Conservation (phyloP, 2,888 invertebrate genomes). For the Eledona agricola region DNA sequence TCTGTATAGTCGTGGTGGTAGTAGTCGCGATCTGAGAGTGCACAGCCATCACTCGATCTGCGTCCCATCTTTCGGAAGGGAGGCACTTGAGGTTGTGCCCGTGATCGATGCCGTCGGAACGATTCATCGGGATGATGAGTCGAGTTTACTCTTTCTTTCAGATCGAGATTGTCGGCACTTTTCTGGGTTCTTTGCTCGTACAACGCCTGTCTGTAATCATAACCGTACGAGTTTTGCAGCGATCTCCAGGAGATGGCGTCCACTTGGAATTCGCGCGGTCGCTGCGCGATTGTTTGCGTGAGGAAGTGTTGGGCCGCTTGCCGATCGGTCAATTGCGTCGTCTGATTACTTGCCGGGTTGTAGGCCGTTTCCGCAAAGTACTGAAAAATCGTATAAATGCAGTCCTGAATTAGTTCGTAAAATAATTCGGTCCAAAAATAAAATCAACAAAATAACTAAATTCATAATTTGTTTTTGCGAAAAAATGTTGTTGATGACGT, state of each 20-base stretch:
- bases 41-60: conserved; percentile 66
- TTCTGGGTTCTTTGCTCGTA: conserved; percentile 38
- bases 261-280: conserved; percentile 52
- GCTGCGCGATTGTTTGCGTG: conserved; percentile 41
- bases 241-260: conserved; percentile 64
- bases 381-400: conserved; percentile 63
- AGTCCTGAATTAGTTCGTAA: conserved; percentile 1
- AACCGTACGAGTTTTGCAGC: conserved; percentile 57
- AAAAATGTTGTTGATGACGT: too few relatives aligned
- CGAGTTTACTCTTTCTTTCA: conserved; percentile 8
- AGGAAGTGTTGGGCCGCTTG: conserved; percentile 51
- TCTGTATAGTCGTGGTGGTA: conserved; percentile 41
- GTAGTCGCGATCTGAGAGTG: conserved; percentile 52
- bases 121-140: conserved; percentile 52
- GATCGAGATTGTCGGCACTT: conserved; percentile 49
- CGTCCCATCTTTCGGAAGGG: conserved; percentile 61
- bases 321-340: conserved; percentile 47
- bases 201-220: conserved; percentile 47
- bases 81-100: conserved; percentile 62
- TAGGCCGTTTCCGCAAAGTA: conserved; percentile 92
- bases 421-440: too few relatives aligned
- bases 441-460: too few relatives aligned
- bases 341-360: conserved; percentile 76
- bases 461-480: too few relatives aligned
- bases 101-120: conserved; percentile 51